Percentiles rank a stretch among this genome's conserved stretches.
phyloP scores from a whole-genome alignment of 2,888 invertebrate species.

The Zonitis immaculata region DNA sequence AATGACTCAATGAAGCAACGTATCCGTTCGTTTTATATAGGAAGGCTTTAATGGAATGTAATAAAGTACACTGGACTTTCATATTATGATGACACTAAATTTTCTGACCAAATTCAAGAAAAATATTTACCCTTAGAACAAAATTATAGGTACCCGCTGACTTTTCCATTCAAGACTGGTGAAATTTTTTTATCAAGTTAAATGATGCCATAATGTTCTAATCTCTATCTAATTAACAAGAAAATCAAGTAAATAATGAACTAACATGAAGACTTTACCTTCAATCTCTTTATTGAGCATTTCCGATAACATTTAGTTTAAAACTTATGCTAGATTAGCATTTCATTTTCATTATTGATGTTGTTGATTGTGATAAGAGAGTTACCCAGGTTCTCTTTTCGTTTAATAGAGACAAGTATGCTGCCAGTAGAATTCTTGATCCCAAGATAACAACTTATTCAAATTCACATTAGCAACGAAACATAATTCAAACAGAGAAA shows the following conservation, averaged over 20 bases:
- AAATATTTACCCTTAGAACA: background rate
- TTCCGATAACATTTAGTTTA: background rate
- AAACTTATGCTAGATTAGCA: no score
- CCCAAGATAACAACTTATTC: slow-evolving; percentile 7
- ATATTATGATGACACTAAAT: background rate
- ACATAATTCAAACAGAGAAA: slow-evolving; percentile 7
- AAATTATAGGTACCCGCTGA: background rate
- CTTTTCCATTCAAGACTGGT: background rate
- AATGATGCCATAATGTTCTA: background rate
- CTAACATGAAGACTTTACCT: background rate
- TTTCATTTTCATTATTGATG: no score
- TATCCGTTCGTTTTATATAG: slow-evolving; percentile 12
- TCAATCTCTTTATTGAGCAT: background rate
- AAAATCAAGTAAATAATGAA: background rate
- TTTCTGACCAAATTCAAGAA: no score
- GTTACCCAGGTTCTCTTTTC: background rate
- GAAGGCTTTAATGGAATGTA: no score
- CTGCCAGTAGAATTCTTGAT: background rate
- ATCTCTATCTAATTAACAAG: background rate
- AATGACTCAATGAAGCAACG: slow-evolving; percentile 22
- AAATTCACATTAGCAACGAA: slow-evolving; percentile 6
- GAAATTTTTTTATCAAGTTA: background rate
- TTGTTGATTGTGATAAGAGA: no score
- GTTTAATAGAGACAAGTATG: background rate
- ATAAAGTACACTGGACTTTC: no score